Conservation (phyloP, 2,888 invertebrate genomes). For the Hypselothyrea guttata region DNA sequence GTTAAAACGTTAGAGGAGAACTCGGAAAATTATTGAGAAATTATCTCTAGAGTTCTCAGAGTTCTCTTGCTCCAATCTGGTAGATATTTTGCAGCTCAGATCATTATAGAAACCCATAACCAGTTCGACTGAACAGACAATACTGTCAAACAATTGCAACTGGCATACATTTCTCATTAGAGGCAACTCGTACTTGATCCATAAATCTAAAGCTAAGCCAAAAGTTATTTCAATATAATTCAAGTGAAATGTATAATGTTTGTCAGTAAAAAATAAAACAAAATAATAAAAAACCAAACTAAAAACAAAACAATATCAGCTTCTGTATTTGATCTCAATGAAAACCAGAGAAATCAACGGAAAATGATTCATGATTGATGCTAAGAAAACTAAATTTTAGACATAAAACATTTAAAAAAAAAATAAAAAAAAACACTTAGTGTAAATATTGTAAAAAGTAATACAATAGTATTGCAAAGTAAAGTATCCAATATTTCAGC, state of each 20-base stretch:
- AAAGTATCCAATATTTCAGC: background rate
- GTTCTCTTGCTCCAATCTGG: too few species aligned
- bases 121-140: slow-evolving; percentile 36
- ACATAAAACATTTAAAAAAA: slow-evolving; percentile 36
- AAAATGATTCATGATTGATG: slow-evolving; percentile 24
- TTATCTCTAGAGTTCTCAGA: slow-evolving; percentile 1
- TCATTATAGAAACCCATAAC: slow-evolving; percentile 5
- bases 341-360: slow-evolving; percentile 32
- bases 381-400: slow-evolving; percentile 42
- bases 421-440: slow-evolving; percentile 65
- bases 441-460: slow-evolving; percentile 77
- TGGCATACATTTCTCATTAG: slow-evolving; percentile 34
- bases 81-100: too few species aligned
- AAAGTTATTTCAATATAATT: slow-evolving; percentile 53
- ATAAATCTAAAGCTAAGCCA: slow-evolving; percentile 20
- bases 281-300: too few species aligned
- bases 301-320: slow-evolving; percentile 67
- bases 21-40: slow-evolving; percentile 3
- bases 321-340: slow-evolving; percentile 74
- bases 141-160: slow-evolving; percentile 51
- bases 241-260: slow-evolving; percentile 60
- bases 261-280: slow-evolving; percentile 21
- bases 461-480: slow-evolving; percentile 57
- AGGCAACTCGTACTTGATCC: too few species aligned
- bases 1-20: too few species aligned